Percentiles rank a stretch among this genome's conserved stretches.
Conservation (phyloP, 2,113 vertebrate species). For the Megalops atlanticus region DNA sequence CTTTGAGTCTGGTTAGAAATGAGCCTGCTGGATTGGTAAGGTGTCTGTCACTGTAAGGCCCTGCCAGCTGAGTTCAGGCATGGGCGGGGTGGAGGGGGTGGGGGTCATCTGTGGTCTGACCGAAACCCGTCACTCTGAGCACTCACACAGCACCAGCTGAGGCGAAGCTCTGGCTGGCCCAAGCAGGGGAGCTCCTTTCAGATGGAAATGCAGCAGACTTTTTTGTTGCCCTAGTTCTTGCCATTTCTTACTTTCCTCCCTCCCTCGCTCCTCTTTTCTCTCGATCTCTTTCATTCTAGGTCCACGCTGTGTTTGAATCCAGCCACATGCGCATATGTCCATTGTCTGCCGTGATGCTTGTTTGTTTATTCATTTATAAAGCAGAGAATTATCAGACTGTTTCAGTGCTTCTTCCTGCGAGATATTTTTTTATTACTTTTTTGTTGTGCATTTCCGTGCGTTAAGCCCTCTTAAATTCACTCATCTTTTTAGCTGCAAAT, state of each 20-base stretch:
- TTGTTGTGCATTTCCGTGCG: too few species aligned
- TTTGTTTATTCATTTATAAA: background rate
- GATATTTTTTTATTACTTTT: too few species aligned
- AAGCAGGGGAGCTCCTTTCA: constrained; percentile 50
- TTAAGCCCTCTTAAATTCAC: too few species aligned
- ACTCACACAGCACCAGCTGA: constrained; percentile 19
- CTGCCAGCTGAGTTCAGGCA: too few species aligned
- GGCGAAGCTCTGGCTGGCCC: constrained; percentile 32
- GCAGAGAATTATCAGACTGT: background rate
- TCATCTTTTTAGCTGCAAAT: background rate
- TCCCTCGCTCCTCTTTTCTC: constrained; percentile 1
- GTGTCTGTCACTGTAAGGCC: background rate
- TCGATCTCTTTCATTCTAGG: constrained; percentile 22
- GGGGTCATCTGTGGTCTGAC: constrained; percentile 20
- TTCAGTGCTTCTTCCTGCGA: too few species aligned
- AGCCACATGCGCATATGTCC: background rate
- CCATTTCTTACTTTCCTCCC: constrained; percentile 28
- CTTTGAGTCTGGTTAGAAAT: background rate
- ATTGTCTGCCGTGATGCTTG: background rate
- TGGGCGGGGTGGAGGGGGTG: background rate
- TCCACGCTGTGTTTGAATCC: background rate
- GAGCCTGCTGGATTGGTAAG: background rate
- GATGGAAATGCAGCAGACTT: constrained; percentile 57
- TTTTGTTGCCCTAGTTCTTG: constrained; percentile 50
- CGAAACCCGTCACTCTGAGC: background rate